Evolutionary conservation across 37 sponge, comb jelly and placozoan species (phyloP).

Genomic region (Eunapius fragilis): DNA sequence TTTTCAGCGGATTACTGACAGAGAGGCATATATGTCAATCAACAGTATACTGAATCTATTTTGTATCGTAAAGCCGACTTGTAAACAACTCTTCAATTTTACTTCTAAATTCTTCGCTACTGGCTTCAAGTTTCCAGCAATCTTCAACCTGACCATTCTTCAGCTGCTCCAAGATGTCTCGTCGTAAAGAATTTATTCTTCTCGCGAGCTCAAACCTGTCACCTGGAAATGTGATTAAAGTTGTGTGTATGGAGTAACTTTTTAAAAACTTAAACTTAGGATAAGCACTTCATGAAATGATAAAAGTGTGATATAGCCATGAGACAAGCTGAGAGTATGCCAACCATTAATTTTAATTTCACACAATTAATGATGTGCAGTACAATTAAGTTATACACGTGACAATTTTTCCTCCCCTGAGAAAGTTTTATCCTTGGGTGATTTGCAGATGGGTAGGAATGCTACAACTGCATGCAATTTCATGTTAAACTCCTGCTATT

Average conservation of each 20-base stretch:
- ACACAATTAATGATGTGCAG: too few species aligned
- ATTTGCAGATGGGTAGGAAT: not conserved
- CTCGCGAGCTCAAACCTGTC: constrained; percentile 9
- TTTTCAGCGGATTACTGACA: constrained; percentile 19
- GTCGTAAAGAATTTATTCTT: constrained; percentile 37
- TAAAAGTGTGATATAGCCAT: too few species aligned
- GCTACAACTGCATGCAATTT: too few species aligned
- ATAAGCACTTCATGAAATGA: too few species aligned
- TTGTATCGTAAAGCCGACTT: constrained; percentile 4
- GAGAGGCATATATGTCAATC: not conserved
- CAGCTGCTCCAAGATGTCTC: constrained; percentile 35
- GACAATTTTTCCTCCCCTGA: too few species aligned
- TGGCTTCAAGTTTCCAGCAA: not conserved
- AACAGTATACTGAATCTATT: not conserved
- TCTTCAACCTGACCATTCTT: not conserved
- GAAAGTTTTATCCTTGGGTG: too few species aligned
- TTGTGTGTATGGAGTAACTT: not conserved
- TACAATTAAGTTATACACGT: too few species aligned
- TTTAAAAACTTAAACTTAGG: too few species aligned
- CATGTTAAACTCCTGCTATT: too few species aligned
- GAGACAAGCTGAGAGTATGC: too few species aligned
- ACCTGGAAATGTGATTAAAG: not conserved
- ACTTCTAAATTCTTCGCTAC: not conserved
- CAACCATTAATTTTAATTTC: too few species aligned
- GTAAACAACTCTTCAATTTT: not conserved